phyloP scores from a whole-genome alignment of 2,888 invertebrate species.

The Meloe dianella region DNA sequence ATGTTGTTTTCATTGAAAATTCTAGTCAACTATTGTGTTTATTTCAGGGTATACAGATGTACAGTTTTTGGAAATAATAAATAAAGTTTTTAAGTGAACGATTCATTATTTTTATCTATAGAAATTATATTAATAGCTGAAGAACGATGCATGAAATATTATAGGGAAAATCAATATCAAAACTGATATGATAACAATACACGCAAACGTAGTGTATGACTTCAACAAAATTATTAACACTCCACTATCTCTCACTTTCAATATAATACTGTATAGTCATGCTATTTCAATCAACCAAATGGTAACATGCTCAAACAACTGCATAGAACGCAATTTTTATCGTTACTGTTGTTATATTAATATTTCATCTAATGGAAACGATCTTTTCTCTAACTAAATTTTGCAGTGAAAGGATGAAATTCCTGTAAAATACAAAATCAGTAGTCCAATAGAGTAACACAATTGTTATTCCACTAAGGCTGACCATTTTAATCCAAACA shows the following conservation, averaged over 20 bases:
- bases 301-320: background rate
- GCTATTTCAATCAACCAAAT: conserved; percentile 5
- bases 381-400: background rate
- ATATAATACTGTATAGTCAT: conserved; percentile 10
- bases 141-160: conserved; percentile 25
- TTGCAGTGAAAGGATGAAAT: too few species aligned
- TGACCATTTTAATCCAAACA: too few species aligned
- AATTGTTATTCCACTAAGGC: too few species aligned
- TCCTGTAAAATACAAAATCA: too few species aligned
- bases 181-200: conserved; percentile 37
- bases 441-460: too few species aligned
- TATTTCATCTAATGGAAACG: background rate
- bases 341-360: background rate
- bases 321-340: background rate
- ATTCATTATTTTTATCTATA: background rate
- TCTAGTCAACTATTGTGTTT: background rate
- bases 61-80: background rate
- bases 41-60: background rate
- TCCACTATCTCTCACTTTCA: background rate
- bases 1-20: too few species aligned
- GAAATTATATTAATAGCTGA: background rate
- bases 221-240: conserved; percentile 16
- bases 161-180: conserved; percentile 35
- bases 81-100: background rate
- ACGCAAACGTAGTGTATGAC: conserved; percentile 24